Percentiles rank a stretch among this genome's conserved stretches.
Conservation (phyloP, 2,797 vertebrate genomes). For the Helostoma temminkii region DNA sequence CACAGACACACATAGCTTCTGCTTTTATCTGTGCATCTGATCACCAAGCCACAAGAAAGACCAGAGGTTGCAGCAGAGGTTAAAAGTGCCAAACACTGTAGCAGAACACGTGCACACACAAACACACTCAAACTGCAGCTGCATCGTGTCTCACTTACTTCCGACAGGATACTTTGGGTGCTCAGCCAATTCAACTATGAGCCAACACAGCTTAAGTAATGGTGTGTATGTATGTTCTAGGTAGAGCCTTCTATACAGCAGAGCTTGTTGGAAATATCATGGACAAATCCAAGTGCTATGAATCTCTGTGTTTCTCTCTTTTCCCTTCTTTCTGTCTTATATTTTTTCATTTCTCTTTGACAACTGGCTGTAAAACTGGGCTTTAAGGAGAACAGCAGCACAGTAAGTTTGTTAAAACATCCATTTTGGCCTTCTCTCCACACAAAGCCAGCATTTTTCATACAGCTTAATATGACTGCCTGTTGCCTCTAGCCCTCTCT, state of each 20-base stretch:
- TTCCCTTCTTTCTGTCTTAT: background rate
- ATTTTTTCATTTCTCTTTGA: slow-evolving; percentile 4
- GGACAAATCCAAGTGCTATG: no score
- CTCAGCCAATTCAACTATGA: slow-evolving; percentile 53
- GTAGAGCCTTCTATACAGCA: slow-evolving; percentile 8
- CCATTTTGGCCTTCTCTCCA: no score
- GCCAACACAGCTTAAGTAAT: slow-evolving; percentile 34
- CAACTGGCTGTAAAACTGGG: background rate
- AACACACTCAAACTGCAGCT: slow-evolving; percentile 63
- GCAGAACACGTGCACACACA: slow-evolving; percentile 28
- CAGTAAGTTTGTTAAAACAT: background rate
- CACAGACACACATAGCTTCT: slow-evolving; percentile 26
- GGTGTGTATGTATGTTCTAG: slow-evolving; percentile 16
- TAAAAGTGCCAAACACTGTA: slow-evolving; percentile 51
- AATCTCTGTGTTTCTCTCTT: no score
- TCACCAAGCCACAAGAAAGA: slow-evolving; percentile 46
- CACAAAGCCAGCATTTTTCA: no score
- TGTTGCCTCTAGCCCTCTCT: no score
- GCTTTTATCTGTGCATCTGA: slow-evolving; percentile 55
- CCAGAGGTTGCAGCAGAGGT: slow-evolving; percentile 44
- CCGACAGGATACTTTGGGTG: slow-evolving; percentile 62
- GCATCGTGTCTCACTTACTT: slow-evolving; percentile 64
- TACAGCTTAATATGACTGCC: no score
- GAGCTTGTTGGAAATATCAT: slow-evolving; percentile 1
- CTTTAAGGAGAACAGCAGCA: background rate